Evolutionary conservation across 1,140 invertebrate genomes (phyloP), one percentile per base, ranked within the genome.

Genomic region (Aphaenogaster floridana): DNA sequence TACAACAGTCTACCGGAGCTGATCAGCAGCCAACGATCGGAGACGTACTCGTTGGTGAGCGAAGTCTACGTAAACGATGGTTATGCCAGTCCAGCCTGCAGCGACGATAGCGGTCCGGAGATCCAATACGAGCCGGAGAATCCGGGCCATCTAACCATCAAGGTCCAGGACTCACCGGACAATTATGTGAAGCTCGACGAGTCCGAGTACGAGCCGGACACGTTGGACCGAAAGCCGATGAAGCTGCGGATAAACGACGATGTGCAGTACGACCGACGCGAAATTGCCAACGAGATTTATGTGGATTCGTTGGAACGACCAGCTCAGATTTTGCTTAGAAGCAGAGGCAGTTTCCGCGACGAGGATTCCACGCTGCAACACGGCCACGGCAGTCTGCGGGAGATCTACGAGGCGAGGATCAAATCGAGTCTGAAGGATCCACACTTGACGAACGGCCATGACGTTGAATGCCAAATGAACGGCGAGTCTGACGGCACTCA

Each of bases 201-300:
- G 86, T 97, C 97, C 3, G 97, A 98, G 87, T 98, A 98, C 91
- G 98, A 98, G 93, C 97, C 97, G 0, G 98, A 98, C 89, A 98
- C 98, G 0, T 94, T 98, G 39, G 98, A 98, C 92, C 95, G 98
- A n/a, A 98, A 98, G 93, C 97, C 97, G 57, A 96, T 96, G 89
- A 97, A 97, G 91, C 92, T 96, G 4, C 96, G 96, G 86, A 94
- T 96, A 28, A 95, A 95, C 86, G 93, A 91, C 2, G 92, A 94
- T 48, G 87, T 95, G 45, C 88, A 92, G 61, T 89, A 96, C 91
- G 90, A 95, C 71, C 90, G 91, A 88, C 86, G 93, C 0, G 59
- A 77, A 88, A 84, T 94, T 89, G 87, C 93, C 86, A 93, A 95
- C 87, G 94, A 96, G 94, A 89, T 92, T 87, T 96, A 95, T 89